Base-by-base conservation (phyloP, 1,140 invertebrate genomes). In the Drosophila prosaltans region DNA sequence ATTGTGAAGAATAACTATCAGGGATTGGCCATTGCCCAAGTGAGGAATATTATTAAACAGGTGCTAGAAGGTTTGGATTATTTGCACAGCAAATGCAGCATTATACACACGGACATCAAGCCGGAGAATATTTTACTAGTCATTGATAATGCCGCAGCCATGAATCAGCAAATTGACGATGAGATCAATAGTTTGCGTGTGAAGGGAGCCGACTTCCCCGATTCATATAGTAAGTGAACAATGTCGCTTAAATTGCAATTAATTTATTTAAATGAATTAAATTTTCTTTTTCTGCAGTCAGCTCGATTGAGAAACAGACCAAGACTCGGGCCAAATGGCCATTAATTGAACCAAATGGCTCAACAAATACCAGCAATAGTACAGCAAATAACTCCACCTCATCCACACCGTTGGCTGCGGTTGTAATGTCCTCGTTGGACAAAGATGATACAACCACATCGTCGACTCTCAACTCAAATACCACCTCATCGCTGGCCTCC, bases 51-150 rank as follows among this genome's bases (percentile, higher is more conserved):
- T 73, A 99, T 99, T 76, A 95, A 95, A 92, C 98, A 99, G 95
- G 98, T 92, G 43, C 93, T 99, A 48, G 97, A 99, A 93, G 98
- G 98, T 10, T 94, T 99, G 70, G 96, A 99, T 93, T 99, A 99
- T 93, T 94, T 99, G 69, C 99, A 99, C 93, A 95, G 96, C 72
- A 99, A 99, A 94, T 99, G 99, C 95, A 95, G 95, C 93, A 99
- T 99, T 78, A 99, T 99, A 93, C 99, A 99, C 92, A 99, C 99
- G 36, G 99, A 99, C 92, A 99, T 99, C 80, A 99, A 99, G 93
- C 99, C 99, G 62, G 99, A 99, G 93, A 99, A 99, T 94, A 98
- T 99, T 60, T 94, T 99, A 41, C 94, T 99, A 74, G 98, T 97
- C 93, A 77, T 92, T 96, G 81, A 97, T 96, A 93, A 94, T 98